A percentile compares a stretch with the other conserved stretches of the same genome.
Conservation (phyloP, 2,888 invertebrate species). For the Psylliodes chrysocephalus region DNA sequence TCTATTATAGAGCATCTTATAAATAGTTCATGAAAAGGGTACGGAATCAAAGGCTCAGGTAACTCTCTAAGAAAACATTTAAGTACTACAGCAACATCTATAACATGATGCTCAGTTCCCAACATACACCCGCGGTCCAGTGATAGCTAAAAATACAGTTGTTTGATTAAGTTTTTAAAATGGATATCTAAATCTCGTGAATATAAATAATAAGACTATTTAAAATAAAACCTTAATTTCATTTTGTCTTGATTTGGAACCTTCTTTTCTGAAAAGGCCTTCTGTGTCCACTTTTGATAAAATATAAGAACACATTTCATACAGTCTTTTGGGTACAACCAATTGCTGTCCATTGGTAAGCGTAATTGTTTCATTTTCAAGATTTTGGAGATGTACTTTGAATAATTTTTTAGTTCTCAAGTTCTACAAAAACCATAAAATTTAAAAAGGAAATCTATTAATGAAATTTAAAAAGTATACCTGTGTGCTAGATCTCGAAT, state of each 20-base stretch:
- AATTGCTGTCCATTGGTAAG: constrained; percentile 76
- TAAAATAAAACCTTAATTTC: constrained; percentile 78
- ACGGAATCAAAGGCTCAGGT: constrained; percentile 85
- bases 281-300: constrained; percentile 77
- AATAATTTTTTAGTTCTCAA: constrained; percentile 65
- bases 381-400: constrained; percentile 66
- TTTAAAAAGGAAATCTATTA: constrained; percentile 5
- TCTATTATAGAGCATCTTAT: constrained; percentile 73
- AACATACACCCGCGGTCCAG: constrained; percentile 79
- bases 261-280: constrained; percentile 90
- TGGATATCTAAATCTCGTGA: too few species aligned
- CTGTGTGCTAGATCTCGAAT: constrained; percentile 68
- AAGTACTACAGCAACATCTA: constrained; percentile 87
- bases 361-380: constrained; percentile 69
- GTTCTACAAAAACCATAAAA: constrained; percentile 49
- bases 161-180: too few species aligned
- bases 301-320: constrained; percentile 77
- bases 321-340: constrained; percentile 77
- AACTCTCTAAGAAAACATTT: constrained; percentile 87
- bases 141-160: constrained; percentile 66
- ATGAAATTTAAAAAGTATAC: constrained; percentile 45
- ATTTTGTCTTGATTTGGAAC: constrained; percentile 83
- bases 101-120: constrained; percentile 77
- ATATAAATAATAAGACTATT: too few species aligned
- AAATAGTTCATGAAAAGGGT: constrained; percentile 78